Base-by-base conservation (phyloP, 2,888 invertebrate species). In the Trichopria drosophilae region DNA sequence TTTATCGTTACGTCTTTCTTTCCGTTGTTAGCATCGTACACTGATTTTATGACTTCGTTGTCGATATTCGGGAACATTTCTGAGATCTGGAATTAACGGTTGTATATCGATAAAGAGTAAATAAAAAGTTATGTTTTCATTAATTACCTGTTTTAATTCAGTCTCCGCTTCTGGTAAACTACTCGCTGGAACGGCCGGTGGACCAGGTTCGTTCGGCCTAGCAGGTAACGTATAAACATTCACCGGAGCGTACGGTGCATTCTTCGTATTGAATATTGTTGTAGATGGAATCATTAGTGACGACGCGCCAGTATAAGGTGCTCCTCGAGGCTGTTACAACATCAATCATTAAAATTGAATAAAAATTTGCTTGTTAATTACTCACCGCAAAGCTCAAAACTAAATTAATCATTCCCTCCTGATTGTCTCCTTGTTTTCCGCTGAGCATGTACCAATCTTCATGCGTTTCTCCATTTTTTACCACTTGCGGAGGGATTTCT, bases 61-160 rank as follows among this genome's bases (percentile, higher is more conserved):
- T 97, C 96, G 69, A 96, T 86, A 69, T 88, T 88, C 1, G 97
- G 96, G 79, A 98, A 97, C 94, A 97, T 96, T 78, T 96, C 96
- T 69, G 88, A 86, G 60, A 97, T 86, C 90, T 91, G 77, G 22
- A 78, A 77, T 53, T 41, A 45, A 49, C 22, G 44, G 42, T 12
- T 39, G n/a, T 41, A 26, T 29, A 4, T 26, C 6, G 20, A 32
- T 13, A 31, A 45, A 34, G 19, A 36, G 12, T 34, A 18, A 29
- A n/a, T n/a, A n/a, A n/a, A n/a, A n/a, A 37, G 15, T 12, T 37
- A 13, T 26, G 3, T 24, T 20, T n/a, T 28, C 12, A 23, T 24
- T 39, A 10, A 6, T 22, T 73, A 84, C 84, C 79, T 82, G 84
- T 77, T 84, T 84, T 37, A 85, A 76, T 71, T 85, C 85, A 23